Percentiles rank a stretch among this genome's conserved stretches.
Evolutionary conservation across 2,888 invertebrate species (phyloP).

Genomic region (Candidula unifasciata): DNA sequence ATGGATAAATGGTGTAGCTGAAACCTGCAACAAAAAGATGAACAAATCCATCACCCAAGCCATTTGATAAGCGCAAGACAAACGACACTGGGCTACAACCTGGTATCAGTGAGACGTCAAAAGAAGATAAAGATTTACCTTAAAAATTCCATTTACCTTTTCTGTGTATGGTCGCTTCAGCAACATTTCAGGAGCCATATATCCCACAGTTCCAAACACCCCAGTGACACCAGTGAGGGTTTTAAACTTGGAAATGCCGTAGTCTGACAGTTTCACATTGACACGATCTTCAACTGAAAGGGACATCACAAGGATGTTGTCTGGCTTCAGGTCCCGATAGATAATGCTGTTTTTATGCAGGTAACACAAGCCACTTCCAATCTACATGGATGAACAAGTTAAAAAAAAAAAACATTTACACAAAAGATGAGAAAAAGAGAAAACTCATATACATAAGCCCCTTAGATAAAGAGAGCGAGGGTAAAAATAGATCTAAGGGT

Average conservation of each 20-base stretch:
- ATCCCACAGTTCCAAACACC: conserved; percentile 72
- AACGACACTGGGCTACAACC: no score
- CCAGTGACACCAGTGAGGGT: conserved; percentile 70
- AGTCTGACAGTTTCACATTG: conserved; percentile 75
- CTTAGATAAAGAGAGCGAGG: no score
- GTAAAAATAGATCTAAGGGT: no score
- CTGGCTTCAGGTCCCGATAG: conserved; percentile 74
- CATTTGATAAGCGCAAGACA: no score
- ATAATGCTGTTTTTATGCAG: conserved; percentile 69
- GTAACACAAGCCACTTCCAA: conserved; percentile 69
- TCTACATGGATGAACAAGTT: conserved; percentile 54
- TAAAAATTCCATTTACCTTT: conserved; percentile 61
- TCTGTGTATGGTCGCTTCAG: conserved; percentile 70
- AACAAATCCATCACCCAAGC: no score
- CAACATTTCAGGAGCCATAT: conserved; percentile 75
- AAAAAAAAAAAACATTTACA: background rate
- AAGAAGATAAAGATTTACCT: background rate
- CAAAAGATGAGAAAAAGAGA: no score
- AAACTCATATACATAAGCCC: no score
- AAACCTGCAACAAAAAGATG: no score
- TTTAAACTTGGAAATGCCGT: conserved; percentile 73
- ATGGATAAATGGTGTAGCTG: no score
- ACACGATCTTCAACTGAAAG: conserved; percentile 60
- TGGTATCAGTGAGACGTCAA: no score
- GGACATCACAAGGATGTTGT: conserved; percentile 73